phyloP scores from a whole-genome alignment of 2,888 invertebrate species.

The Epirrita christyi region DNA sequence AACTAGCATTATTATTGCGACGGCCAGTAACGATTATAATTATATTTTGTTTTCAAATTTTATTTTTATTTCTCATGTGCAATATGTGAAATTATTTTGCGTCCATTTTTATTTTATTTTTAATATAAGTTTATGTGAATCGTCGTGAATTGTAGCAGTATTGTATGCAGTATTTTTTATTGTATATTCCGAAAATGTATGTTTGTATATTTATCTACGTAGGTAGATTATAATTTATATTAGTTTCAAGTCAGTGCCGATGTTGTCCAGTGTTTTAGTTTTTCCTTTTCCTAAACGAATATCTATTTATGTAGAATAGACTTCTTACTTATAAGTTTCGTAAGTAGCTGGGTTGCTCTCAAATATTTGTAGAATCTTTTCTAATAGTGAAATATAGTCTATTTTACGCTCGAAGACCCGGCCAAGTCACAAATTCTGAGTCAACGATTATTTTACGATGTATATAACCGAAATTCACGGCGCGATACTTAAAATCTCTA shows the following conservation, averaged over 20 bases:
- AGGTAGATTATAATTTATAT: constrained; percentile 49
- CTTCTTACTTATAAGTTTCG: constrained; percentile 12
- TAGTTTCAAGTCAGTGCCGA: constrained; percentile 65
- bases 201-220: constrained; percentile 26
- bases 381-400: constrained; percentile 5
- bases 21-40: constrained; percentile 50
- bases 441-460: constrained; percentile 51
- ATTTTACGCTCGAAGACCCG: constrained; percentile 24
- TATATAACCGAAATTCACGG: constrained; percentile 69
- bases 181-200: constrained; percentile 49
- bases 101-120: constrained; percentile 69
- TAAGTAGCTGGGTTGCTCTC: constrained; percentile 29
- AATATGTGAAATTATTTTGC: constrained; percentile 81
- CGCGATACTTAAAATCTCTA: constrained; percentile 80
- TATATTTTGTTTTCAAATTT: constrained; percentile 40
- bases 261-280: constrained; percentile 59
- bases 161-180: constrained; percentile 71
- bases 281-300: constrained; percentile 17
- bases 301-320: constrained; percentile 20
- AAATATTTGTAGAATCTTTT: constrained; percentile 14
- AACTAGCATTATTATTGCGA: constrained; percentile 6
- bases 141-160: constrained; percentile 76
- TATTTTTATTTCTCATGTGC: constrained; percentile 66
- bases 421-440: constrained; percentile 69
- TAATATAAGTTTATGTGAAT: constrained; percentile 51